phyloP scores from a whole-genome alignment of 2,113 vertebrate species.

The Halichoeres trimaculatus region DNA sequence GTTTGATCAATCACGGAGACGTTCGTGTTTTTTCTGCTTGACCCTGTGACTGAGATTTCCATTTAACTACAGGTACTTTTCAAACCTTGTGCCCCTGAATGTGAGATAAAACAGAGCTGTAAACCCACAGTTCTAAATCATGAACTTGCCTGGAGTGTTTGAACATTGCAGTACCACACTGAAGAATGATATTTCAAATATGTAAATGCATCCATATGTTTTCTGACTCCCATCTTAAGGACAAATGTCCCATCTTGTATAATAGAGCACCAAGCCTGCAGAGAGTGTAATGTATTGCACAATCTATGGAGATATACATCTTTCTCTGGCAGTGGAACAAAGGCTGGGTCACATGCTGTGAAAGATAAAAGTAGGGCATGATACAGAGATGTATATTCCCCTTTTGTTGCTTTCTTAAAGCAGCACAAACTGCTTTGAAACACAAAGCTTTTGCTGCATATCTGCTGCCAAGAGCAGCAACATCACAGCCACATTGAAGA shows the following conservation, averaged over 20 bases:
- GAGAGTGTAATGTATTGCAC: slow-evolving; percentile 31
- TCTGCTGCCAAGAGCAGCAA: slow-evolving; percentile 43
- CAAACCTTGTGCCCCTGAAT: neutral
- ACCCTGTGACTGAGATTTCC: slow-evolving; percentile 11
- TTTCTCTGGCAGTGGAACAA: slow-evolving; percentile 56
- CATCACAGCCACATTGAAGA: slow-evolving; percentile 54
- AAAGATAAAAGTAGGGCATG: slow-evolving; percentile 67
- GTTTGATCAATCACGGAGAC: slow-evolving; percentile 46
- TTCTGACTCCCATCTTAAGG: neutral
- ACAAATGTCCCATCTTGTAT: slow-evolving; percentile 11
- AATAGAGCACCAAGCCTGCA: slow-evolving; percentile 23
- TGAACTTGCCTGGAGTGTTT: neutral
- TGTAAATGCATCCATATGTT: slow-evolving; percentile 26
- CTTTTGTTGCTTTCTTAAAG: slow-evolving; percentile 51
- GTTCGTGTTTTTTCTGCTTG: slow-evolving; percentile 30
- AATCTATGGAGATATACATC: slow-evolving; percentile 59
- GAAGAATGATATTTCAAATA: slow-evolving; percentile 26
- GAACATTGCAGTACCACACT: neutral
- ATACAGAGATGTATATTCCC: slow-evolving; percentile 48
- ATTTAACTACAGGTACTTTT: slow-evolving; percentile 33
- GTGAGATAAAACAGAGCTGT: slow-evolving; percentile 20
- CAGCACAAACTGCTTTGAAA: slow-evolving; percentile 47
- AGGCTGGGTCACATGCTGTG: slow-evolving; percentile 38
- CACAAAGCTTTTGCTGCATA: slow-evolving; percentile 42
- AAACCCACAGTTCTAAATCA: neutral